These are phyloP conservation scores for Bradynema listronoti DNA, from an alignment of 1,140 invertebrate species.

Conservation along the genomic window DNA sequence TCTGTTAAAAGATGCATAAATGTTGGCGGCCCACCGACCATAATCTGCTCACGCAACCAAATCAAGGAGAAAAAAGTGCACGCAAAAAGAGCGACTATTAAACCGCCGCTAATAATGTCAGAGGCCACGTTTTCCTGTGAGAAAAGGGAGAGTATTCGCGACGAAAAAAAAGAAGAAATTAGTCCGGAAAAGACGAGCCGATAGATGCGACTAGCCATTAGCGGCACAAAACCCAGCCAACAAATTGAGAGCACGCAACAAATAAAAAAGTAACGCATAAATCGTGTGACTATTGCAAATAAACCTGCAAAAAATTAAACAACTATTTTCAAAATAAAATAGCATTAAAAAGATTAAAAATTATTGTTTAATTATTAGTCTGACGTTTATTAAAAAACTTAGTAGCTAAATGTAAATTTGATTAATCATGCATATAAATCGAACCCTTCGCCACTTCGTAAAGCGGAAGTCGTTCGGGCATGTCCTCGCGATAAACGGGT, in stretches of 20 bases:
- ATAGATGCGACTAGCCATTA: constrained; percentile 73
- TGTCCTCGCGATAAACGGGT: constrained; percentile 96
- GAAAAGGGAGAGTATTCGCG: constrained; percentile 74
- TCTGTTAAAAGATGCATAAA: constrained; percentile 17
- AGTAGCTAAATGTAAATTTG: not conserved
- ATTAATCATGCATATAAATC: constrained; percentile 64
- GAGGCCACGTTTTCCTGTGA: constrained; percentile 42
- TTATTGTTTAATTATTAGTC: no score
- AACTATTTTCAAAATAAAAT: no score
- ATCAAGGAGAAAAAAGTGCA: constrained; percentile 93
- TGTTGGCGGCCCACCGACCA: constrained; percentile 60
- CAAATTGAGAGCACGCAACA: constrained; percentile 87
- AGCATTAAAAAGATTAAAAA: no score
- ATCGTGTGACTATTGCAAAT: constrained; percentile 77
- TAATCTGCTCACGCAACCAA: constrained; percentile 93
- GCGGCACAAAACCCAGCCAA: constrained; percentile 93
- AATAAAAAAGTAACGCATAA: constrained; percentile 88
- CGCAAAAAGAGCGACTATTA: constrained; percentile 90
- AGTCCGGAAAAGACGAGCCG: constrained; percentile 42
- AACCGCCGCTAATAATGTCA: constrained; percentile 67
- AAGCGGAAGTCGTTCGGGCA: constrained; percentile 90
- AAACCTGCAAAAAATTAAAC: constrained; percentile 73
- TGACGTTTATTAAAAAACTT: constrained; percentile 9
- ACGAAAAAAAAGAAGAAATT: constrained; percentile 69
- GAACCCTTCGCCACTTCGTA: constrained; percentile 34